Base-by-base conservation (phyloP, 2,797 vertebrate species). In the Sorex maritimensis region DNA sequence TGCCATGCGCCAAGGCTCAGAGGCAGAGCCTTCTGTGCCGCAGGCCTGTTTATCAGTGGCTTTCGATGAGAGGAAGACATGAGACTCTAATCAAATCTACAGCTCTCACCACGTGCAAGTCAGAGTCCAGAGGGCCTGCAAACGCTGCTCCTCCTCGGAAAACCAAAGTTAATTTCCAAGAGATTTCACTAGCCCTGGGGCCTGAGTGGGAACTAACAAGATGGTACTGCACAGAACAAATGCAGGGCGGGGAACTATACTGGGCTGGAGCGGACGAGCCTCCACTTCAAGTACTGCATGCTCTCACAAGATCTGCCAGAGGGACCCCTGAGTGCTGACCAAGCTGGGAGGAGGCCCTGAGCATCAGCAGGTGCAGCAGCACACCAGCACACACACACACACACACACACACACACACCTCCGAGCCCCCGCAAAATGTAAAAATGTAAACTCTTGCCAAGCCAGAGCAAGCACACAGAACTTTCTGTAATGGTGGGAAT, bases 41-140 rank as follows among this genome's bases (percentile, higher is more conserved):
- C 84, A 61, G 52, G n/a, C 55, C 28, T 46, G 73, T 72, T 94
- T 89, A 89, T 92, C 92, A 84, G 78, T 89, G 24, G 38, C 81
- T 95, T 90, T 49, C 81, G 81, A 91, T 93, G 81, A 15, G 61
- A 92, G 58, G 49, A 93, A 94, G n/a, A 30, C 77, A 83, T 21
- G 81, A 92, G 90, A 81, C 0, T 0, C 69, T 86, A 10, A 94
- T 90, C 93, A 88, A 21, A 91, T 95, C 81, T 96, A 82, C 58
- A 26, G 49, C 52, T 90, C 77, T 71, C 75, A 79, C 80, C 55
- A 91, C 73, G 49, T 52, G 49, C 10, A 52, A 52, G 44, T 81
- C 93, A 73, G 41, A 44, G 41, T 44, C 41, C 41, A 28, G 72
- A 91, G 67, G 84, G 84, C 44, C 49, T 49, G 23, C n/a, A 81